These are phyloP conservation scores for Pelecanoides urinatrix DNA, from an alignment of 2,113 vertebrate species.

Conservation along the genomic window DNA sequence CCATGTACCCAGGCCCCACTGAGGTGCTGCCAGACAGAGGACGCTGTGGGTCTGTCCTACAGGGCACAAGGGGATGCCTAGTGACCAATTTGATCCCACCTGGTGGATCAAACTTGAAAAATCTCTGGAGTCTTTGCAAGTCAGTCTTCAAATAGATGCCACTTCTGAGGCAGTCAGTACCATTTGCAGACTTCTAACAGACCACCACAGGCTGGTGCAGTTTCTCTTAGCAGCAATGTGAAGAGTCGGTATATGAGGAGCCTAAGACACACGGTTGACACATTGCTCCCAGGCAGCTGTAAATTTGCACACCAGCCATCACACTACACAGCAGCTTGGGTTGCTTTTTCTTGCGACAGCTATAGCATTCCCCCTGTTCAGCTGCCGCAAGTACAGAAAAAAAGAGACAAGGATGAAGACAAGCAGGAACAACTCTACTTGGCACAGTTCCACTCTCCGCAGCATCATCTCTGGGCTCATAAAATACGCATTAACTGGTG, in stretches of 20 bases:
- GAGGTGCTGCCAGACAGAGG: background rate
- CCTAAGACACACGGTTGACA: background rate
- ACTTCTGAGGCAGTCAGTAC: background rate
- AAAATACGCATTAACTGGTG: slow-evolving; percentile 29
- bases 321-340: background rate
- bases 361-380: background rate
- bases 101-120: background rate
- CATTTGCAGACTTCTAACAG: background rate
- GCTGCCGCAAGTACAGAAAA: background rate
- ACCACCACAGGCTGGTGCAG: background rate
- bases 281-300: background rate
- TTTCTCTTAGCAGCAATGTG: background rate
- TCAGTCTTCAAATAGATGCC: background rate
- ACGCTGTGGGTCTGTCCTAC: background rate
- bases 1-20: background rate
- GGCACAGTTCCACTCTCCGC: background rate
- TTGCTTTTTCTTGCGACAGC: background rate
- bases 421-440: slow-evolving; percentile 26
- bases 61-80: background rate
- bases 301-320: background rate
- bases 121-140: background rate
- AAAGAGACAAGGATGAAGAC: background rate
- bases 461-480: background rate
- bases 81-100: background rate
- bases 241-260: background rate